A percentile compares a stretch with the other conserved stretches of the same genome.
phyloP scores from a whole-genome alignment of 2,888 invertebrate species.

The Anthophora plumipes region DNA sequence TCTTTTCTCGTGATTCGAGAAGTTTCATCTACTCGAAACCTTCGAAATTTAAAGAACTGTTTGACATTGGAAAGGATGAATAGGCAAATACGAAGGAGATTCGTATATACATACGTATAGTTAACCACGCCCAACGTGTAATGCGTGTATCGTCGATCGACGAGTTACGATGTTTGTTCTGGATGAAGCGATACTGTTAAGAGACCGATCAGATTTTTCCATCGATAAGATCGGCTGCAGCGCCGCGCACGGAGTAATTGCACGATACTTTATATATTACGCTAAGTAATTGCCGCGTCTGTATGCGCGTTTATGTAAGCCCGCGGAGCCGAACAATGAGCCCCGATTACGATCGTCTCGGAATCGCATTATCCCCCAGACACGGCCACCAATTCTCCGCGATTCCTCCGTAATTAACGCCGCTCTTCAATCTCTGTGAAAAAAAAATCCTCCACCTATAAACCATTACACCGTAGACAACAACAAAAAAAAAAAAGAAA shows the following conservation, averaged over 20 bases:
- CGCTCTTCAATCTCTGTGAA: slow-evolving; percentile 18
- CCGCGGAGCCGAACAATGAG: slow-evolving; percentile 60
- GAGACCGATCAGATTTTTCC: slow-evolving; percentile 57
- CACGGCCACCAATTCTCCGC: slow-evolving; percentile 34
- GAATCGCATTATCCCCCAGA: slow-evolving; percentile 49
- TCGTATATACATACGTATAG: neutral
- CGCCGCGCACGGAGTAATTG: slow-evolving; percentile 59
- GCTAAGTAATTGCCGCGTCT: slow-evolving; percentile 56
- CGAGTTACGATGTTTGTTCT: slow-evolving; percentile 41
- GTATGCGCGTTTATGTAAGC: slow-evolving; percentile 60
- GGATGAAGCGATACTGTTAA: slow-evolving; percentile 58
- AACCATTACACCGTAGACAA: no score
- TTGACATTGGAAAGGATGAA: no score
- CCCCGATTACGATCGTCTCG: slow-evolving; percentile 58
- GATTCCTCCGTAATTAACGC: slow-evolving; percentile 37
- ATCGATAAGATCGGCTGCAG: slow-evolving; percentile 58
- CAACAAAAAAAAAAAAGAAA: no score
- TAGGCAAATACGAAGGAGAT: neutral
- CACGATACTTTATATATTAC: slow-evolving; percentile 64
- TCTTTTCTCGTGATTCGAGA: no score
- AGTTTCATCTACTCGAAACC: no score
- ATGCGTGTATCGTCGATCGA: neutral
- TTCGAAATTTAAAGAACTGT: no score
- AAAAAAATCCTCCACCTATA: slow-evolving; percentile 5
- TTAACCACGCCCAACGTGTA: neutral